A percentile compares a stretch with the other conserved stretches of the same genome.
These are phyloP conservation scores for Epinephelus fuscoguttatus DNA, from an alignment of 2,113 vertebrate genomes.

Conservation along the genomic window DNA sequence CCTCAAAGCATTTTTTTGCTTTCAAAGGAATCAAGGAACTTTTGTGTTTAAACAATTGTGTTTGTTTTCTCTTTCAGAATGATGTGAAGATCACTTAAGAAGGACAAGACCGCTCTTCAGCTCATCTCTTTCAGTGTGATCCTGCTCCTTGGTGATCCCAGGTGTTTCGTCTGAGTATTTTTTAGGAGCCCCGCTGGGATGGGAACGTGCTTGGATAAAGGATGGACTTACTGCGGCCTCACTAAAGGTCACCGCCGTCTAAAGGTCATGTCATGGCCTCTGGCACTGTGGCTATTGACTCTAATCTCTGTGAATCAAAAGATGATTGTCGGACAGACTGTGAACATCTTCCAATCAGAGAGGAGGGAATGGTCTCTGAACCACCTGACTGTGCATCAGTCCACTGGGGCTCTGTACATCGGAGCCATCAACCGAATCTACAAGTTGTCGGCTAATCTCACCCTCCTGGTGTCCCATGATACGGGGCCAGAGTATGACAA, in stretches of 20 bases:
- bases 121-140: constrained; percentile 47
- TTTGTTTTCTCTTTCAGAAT: constrained; percentile 84
- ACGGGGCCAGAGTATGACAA: constrained; percentile 96
- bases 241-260: constrained; percentile 66
- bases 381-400: constrained; percentile 91
- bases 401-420: constrained; percentile 90
- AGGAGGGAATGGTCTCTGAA: constrained; percentile 93
- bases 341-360: constrained; percentile 91
- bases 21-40: constrained; percentile 29
- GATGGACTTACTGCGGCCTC: constrained; percentile 71
- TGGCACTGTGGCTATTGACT: constrained; percentile 84
- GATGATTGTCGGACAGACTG: constrained; percentile 67
- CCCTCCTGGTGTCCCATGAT: constrained; percentile 93
- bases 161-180: constrained; percentile 51
- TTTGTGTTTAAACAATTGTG: constrained; percentile 44
- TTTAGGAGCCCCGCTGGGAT: constrained; percentile 80
- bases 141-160: constrained; percentile 39
- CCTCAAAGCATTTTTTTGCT: constrained; percentile 23
- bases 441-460: constrained; percentile 92
- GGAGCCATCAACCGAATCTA: constrained; percentile 95
- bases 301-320: constrained; percentile 76
- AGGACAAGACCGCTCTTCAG: constrained; percentile 29
- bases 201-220: constrained; percentile 85
- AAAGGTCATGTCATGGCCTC: constrained; percentile 74
- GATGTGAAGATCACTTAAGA: constrained; percentile 86